A percentile compares a stretch with the other conserved stretches of the same genome.
Evolutionary conservation across 35 echinoderm and acorn worm genomes (phyloP).

Genomic region (Nesometra sesokonis): DNA sequence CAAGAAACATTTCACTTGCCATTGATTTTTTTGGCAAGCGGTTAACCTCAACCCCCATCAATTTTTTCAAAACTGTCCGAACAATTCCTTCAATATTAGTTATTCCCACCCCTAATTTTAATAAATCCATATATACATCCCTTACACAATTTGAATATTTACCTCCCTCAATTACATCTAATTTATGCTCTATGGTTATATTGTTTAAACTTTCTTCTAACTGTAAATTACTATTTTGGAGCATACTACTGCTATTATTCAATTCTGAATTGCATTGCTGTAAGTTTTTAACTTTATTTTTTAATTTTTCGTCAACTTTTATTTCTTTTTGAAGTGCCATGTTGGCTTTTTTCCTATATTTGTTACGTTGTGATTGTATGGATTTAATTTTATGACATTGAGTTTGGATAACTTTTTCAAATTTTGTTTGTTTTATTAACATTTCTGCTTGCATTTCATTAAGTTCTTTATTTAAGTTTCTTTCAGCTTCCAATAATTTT

Average conservation of each 20-base stretch:
- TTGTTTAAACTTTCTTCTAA: not conserved
- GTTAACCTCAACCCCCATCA: not conserved
- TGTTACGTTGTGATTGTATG: not conserved
- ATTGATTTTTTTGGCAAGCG: constrained; percentile 11
- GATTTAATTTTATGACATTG: not conserved
- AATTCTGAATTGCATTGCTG: not conserved
- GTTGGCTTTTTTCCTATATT: not conserved
- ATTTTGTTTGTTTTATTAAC: not conserved
- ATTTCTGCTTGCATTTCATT: not conserved
- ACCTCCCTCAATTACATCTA: not conserved
- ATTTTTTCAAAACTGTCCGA: not conserved
- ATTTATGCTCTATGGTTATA: not conserved
- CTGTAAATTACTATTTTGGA: not conserved
- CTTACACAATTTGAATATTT: not conserved
- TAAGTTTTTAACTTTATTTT: not conserved
- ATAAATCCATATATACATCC: not conserved
- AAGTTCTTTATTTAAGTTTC: not conserved
- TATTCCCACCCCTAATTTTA: not conserved
- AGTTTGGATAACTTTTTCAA: not conserved
- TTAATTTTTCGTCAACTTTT: not conserved
- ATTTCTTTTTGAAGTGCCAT: not conserved
- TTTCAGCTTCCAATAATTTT: not conserved
- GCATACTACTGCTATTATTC: not conserved
- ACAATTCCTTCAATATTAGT: constrained; percentile 8
- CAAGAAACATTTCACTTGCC: constrained; percentile 7